Percentiles rank a stretch among this genome's conserved stretches.
Evolutionary conservation across 2,113 vertebrate species (phyloP).

Genomic region (Gopherus evgoodei): DNA sequence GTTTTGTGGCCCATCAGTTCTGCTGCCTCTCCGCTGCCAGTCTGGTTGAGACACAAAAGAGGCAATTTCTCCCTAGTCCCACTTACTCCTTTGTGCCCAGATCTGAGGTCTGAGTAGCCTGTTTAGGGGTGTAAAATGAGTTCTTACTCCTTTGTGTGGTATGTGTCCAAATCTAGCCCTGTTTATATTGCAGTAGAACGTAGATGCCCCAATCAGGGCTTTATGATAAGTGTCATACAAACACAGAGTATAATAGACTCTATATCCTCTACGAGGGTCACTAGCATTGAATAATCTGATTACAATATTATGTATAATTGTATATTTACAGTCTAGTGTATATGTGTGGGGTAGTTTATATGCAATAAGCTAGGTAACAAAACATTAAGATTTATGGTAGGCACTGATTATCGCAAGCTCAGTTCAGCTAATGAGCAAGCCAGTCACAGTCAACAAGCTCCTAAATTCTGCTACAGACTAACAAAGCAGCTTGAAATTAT

Average conservation of each 20-base stretch:
- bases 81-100: not conserved
- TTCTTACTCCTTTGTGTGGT: fast-evolving
- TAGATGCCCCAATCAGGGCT: not conserved
- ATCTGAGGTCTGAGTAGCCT: not conserved
- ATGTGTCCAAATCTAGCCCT: not conserved
- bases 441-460: conserved; percentile 6
- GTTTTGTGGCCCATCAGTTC: not conserved
- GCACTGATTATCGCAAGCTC: not conserved
- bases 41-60: not conserved
- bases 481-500: conserved; percentile 48
- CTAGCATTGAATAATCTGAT: not conserved
- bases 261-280: not conserved
- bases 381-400: not conserved
- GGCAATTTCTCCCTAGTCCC: not conserved
- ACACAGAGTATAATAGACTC: not conserved
- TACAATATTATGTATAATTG: not conserved
- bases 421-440: not conserved
- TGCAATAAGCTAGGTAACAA: not conserved
- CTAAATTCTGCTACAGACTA: conserved; percentile 20
- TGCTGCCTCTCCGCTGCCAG: not conserved
- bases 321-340: not conserved
- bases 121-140: not conserved
- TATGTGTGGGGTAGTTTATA: not conserved
- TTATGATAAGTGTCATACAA: not conserved
- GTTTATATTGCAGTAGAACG: not conserved